A percentile compares a stretch with the other conserved stretches of the same genome.
These are phyloP conservation scores for Papilio gigon DNA, from an alignment of 2,888 invertebrate genomes.

Conservation along the genomic window DNA sequence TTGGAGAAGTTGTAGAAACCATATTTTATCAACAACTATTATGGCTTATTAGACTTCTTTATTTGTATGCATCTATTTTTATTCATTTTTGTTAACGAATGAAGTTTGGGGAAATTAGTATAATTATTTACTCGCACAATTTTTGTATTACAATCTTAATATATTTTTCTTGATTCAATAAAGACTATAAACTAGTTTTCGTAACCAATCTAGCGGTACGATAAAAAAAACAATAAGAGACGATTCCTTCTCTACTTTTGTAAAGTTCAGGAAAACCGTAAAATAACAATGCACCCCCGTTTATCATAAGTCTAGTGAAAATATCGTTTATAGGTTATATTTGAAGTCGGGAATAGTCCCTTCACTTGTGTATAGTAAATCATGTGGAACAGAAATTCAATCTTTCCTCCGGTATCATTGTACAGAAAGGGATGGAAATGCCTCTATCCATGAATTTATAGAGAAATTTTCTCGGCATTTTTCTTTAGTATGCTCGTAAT, in stretches of 20 bases:
- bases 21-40: too few relatives aligned
- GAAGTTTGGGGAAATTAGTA: too few relatives aligned
- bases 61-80: too few relatives aligned
- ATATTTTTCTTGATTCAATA: too few relatives aligned
- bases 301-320: constrained; percentile 24
- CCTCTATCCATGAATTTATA: constrained; percentile 13
- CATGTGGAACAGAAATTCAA: constrained; percentile 32
- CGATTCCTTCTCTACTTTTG: too few relatives aligned
- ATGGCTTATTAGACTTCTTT: background rate
- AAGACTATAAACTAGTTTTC: too few relatives aligned
- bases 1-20: background rate
- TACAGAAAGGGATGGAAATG: constrained; percentile 25
- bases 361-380: constrained; percentile 31
- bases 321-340: constrained; percentile 21
- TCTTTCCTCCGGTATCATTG: constrained; percentile 14
- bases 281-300: constrained; percentile 1
- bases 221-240: too few relatives aligned
- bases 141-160: too few relatives aligned
- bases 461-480: constrained; percentile 15
- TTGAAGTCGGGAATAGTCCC: constrained; percentile 28
- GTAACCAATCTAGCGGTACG: too few relatives aligned
- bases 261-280: too few relatives aligned
- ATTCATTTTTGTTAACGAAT: too few relatives aligned
- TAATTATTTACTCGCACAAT: too few relatives aligned
- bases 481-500: constrained; percentile 18